These are phyloP conservation scores for Nothocercus nigrocapillus DNA, from an alignment of 2,113 vertebrate genomes.

Conservation along the genomic window DNA sequence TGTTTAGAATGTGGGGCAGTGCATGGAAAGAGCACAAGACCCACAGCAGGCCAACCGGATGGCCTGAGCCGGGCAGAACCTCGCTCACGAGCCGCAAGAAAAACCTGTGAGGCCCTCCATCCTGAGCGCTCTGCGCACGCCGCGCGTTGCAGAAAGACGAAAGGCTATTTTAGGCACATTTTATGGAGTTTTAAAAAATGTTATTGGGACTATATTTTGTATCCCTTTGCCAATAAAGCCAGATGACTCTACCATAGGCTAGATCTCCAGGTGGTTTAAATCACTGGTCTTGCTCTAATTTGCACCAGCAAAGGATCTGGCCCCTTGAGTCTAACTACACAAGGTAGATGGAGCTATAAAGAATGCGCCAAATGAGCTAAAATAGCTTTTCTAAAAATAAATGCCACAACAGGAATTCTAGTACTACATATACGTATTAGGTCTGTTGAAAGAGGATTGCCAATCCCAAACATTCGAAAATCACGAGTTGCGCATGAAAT, in stretches of 20 bases:
- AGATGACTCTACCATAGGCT: constrained; percentile 66
- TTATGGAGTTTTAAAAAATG: constrained; percentile 66
- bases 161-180: constrained; percentile 63
- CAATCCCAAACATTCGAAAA: constrained; percentile 38
- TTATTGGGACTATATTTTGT: constrained; percentile 65
- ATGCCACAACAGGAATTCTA: constrained; percentile 48
- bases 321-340: constrained; percentile 47
- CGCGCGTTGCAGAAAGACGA: neutral
- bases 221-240: constrained; percentile 61
- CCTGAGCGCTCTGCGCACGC: neutral
- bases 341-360: constrained; percentile 56
- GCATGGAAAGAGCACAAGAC: neutral
- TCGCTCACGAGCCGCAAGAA: constrained; percentile 3
- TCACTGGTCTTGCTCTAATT: constrained; percentile 61
- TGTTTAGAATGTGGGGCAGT: neutral
- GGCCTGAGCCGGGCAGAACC: neutral
- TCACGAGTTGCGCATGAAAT: constrained; percentile 2
- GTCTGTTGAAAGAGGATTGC: constrained; percentile 27
- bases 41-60: neutral
- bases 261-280: constrained; percentile 67
- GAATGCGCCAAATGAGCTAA: constrained; percentile 52
- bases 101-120: neutral
- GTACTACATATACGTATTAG: constrained; percentile 25
- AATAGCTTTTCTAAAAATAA: constrained; percentile 69
- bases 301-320: constrained; percentile 55